phyloP scores from a whole-genome alignment of 2,113 vertebrate genomes.

The Saccopteryx bilineata region DNA sequence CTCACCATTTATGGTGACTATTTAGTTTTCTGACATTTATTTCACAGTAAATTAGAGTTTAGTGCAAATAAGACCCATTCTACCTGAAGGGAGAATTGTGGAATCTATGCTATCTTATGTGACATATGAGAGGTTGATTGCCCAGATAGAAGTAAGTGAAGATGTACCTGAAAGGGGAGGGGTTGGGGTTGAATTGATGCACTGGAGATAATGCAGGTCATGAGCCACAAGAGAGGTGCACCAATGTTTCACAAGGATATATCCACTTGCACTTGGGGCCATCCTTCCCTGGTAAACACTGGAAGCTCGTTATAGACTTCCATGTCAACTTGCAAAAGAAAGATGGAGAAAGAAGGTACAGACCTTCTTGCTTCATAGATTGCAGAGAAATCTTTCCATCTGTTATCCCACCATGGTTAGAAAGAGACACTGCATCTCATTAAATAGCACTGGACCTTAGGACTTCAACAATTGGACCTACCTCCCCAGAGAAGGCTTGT shows the following conservation, averaged over 20 bases:
- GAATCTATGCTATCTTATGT: neutral
- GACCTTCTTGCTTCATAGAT: neutral
- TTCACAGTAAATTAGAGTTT: neutral
- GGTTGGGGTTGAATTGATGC: neutral
- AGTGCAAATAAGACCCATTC: constrained; percentile 20
- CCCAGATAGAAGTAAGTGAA: neutral
- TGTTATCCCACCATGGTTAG: neutral
- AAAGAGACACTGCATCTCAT: neutral
- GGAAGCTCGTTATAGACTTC: neutral
- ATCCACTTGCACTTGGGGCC: neutral
- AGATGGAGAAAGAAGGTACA: neutral
- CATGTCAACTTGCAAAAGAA: neutral
- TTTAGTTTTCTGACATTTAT: constrained; percentile 55
- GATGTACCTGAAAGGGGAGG: neutral
- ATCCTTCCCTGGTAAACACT: neutral
- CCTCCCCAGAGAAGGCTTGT: constrained; percentile 99
- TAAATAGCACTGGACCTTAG: neutral
- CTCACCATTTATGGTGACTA: neutral
- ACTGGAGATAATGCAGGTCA: neutral
- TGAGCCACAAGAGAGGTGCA: neutral
- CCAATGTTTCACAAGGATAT: neutral
- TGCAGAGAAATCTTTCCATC: neutral
- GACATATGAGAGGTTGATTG: neutral
- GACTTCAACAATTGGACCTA: constrained; percentile 78
- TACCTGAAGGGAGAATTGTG: neutral